Conservation (phyloP, 2,888 invertebrate genomes). For the Drosophila mimetica region DNA sequence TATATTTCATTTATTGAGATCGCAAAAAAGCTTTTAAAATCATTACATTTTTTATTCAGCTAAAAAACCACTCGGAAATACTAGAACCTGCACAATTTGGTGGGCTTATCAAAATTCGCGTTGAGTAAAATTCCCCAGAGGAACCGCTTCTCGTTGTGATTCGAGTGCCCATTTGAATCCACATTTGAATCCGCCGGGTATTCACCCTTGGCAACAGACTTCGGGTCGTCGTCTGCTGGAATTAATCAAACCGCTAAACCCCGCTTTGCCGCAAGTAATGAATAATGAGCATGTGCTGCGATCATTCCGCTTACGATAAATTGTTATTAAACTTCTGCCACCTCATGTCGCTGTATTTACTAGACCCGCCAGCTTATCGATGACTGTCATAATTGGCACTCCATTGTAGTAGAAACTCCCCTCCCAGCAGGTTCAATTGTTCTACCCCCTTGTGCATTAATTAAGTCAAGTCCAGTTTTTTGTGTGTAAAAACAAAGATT, state of each 20-base stretch:
- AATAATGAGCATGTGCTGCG: conserved; percentile 27
- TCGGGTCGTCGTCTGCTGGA: conserved; percentile 21
- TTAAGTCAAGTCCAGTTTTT: conserved; percentile 48
- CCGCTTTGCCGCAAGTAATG: conserved; percentile 36
- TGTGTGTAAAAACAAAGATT: conserved; percentile 21
- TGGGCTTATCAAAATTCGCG: conserved; percentile 5
- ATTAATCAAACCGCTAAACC: conserved; percentile 36
- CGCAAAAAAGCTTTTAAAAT: no score
- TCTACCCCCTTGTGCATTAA: conserved; percentile 44
- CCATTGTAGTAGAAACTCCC: conserved; percentile 23
- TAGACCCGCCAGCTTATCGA: conserved; percentile 14
- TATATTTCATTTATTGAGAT: no score
- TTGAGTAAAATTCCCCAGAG: conserved; percentile 1
- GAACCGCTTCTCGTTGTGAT: conserved; percentile 1
- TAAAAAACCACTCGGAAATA: conserved; percentile 4
- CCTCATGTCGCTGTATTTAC: conserved; percentile 13
- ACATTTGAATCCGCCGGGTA: conserved; percentile 11
- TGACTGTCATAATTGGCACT: conserved; percentile 25
- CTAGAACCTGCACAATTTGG: neutral
- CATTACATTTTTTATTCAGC: conserved; percentile 2
- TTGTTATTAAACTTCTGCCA: conserved; percentile 38
- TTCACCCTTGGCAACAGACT: conserved; percentile 41
- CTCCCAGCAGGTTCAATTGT: conserved; percentile 19
- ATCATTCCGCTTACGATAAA: conserved; percentile 25
- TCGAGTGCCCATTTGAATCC: conserved; percentile 9